Percentiles rank a stretch among this genome's conserved stretches.
These are phyloP conservation scores for Rafetus swinhoei DNA, from an alignment of 2,113 vertebrate species.

Conservation along the genomic window DNA sequence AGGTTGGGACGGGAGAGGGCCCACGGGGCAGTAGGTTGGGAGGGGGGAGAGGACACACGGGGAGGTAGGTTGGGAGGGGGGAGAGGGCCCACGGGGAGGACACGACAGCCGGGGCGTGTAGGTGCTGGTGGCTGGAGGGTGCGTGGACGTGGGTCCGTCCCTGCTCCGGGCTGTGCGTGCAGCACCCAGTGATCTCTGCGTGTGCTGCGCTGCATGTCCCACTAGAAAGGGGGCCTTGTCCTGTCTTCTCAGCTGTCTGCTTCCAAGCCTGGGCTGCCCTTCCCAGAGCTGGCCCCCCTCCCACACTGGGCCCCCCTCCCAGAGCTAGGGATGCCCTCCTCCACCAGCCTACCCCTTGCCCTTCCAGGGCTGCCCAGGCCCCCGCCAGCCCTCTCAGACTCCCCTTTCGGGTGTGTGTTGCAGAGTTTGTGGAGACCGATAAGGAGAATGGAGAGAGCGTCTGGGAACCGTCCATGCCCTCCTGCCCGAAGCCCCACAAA, in stretches of 20 bases:
- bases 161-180: neutral
- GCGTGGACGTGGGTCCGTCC: neutral
- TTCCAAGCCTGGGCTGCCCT: neutral
- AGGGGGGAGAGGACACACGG: neutral
- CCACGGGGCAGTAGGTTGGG: too few relatives aligned
- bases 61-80: too few relatives aligned
- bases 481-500: neutral
- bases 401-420: neutral
- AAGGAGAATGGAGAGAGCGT: constrained; percentile 81
- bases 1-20: too few relatives aligned
- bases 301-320: neutral
- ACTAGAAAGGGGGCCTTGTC: too few relatives aligned
- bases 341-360: too few relatives aligned
- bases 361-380: neutral
- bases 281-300: neutral
- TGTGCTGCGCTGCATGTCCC: too few relatives aligned
- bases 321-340: too few relatives aligned
- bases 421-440: constrained; percentile 77
- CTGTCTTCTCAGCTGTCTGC: too few relatives aligned
- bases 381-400: neutral
- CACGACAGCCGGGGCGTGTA: fast-evolving
- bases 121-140: neutral
- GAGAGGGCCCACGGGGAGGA: too few relatives aligned
- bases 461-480: neutral
- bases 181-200: too few relatives aligned